A percentile compares a stretch with the other conserved stretches of the same genome.
Conservation (phyloP, 2,113 vertebrate species). For the Formicarius rufipectus region DNA sequence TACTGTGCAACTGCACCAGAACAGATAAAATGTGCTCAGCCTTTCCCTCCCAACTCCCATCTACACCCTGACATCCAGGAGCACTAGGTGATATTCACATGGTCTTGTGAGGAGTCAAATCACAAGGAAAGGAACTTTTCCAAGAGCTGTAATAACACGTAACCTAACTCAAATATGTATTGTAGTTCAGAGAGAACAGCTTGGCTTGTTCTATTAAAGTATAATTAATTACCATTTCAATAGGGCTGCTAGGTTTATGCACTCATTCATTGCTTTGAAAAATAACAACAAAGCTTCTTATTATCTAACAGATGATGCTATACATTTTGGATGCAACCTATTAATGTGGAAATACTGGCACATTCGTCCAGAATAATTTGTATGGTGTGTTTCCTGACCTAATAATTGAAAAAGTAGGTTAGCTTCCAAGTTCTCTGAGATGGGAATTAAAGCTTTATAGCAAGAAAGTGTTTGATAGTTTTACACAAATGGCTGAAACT, state of each 20-base stretch:
- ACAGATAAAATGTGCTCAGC: neutral
- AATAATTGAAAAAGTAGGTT: constrained; percentile 13
- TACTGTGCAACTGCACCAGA: neutral
- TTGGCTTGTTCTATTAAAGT: neutral
- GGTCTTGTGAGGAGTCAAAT: neutral
- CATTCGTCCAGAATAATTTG: neutral
- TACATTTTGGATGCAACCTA: neutral
- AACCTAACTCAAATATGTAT: neutral
- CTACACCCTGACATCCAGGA: neutral
- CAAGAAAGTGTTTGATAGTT: neutral
- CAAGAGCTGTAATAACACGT: neutral
- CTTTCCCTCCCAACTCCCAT: neutral
- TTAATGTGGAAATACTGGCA: constrained; percentile 8
- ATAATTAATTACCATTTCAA: constrained; percentile 21
- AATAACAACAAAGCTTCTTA: neutral
- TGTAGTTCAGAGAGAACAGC: neutral
- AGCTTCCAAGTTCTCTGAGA: neutral
- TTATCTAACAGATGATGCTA: neutral
- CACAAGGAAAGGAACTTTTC: neutral
- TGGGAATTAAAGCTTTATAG: constrained; percentile 11
- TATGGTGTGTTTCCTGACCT: constrained; percentile 9
- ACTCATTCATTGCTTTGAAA: neutral
- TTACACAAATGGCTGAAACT: neutral
- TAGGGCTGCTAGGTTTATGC: neutral
- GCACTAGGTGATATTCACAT: accelerated